Base-by-base conservation (phyloP, 2,113 vertebrate species). In the Smithornis capensis region DNA sequence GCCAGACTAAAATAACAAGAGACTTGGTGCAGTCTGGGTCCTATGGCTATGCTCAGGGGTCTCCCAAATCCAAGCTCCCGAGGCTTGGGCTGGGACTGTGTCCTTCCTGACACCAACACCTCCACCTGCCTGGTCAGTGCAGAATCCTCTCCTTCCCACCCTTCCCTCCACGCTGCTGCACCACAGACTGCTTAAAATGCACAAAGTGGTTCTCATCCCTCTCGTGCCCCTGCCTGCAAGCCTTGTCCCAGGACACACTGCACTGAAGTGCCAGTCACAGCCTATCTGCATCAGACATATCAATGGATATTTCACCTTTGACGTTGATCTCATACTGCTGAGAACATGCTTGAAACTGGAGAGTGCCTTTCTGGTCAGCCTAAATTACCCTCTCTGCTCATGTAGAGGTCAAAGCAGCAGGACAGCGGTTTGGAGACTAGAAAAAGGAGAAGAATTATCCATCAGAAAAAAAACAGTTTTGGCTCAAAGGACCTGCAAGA, bases 261-360 rank as follows among this genome's bases (percentile, higher is more conserved):
- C 0, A 0, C 9, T 29, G 44, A 25, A 50, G 50, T 3, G 0
- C 28, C 40, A 18, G 19, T n/a, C 4, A 1, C 24, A 64, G 64
- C 59, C 49, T 35, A 45, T 18, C 45, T 12, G 25, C 38, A 16
- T 23, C 3, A 55, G 47, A 49, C 47, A 63, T 14, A 42, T 10
- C 70, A 53, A 67, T 9, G 27, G 62, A 24, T 21, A 15, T 17
- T 67, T 83, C 81, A 68, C 14, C 16, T 49, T 44, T 53, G n/a
- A 76, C 40, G 33, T 3, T 35, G 33, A 49, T 38, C 12, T 87
- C 25, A 10, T 6, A 10, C 28, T 63, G 44, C 38, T 10, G 11
- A 49, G 10, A 76, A 63, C 35, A 28, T 63, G 38, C 57, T 42
- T 68, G 38, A 91, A 91, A 59, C 35, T 12, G 49, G 13, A 55